Conservation (phyloP, 1,140 invertebrate species). For the Drosophila equinoxialis region DNA sequence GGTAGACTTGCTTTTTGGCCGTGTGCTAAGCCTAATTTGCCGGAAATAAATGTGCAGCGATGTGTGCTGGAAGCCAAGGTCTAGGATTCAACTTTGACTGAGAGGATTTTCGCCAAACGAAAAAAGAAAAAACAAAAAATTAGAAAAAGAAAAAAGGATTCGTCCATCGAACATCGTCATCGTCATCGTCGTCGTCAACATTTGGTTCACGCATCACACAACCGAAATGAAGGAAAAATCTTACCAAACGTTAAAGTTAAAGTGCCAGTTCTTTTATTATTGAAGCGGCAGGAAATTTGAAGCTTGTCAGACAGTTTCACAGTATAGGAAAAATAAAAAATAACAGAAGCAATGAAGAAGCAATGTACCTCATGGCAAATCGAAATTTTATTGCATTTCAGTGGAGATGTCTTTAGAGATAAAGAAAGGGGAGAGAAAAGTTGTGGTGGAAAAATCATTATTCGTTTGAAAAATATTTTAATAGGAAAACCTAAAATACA, state of each 20-base stretch:
- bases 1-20: conserved; percentile 4
- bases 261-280: conserved; percentile 53
- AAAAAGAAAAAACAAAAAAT: neutral
- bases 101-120: conserved; percentile 2
- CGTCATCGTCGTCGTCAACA: neutral
- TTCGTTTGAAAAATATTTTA: conserved; percentile 26
- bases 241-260: conserved; percentile 9
- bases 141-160: conserved; percentile 2
- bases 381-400: conserved; percentile 41
- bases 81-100: conserved; percentile 34
- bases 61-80: conserved; percentile 72
- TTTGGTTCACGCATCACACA: conserved; percentile 18
- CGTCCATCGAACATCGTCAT: conserved; percentile 8
- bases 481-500: conserved; percentile 12
- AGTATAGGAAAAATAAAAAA: conserved; percentile 12
- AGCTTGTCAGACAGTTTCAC: conserved; percentile 63
- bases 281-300: conserved; percentile 71
- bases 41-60: conserved; percentile 81
- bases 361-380: conserved; percentile 54
- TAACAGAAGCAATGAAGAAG: conserved; percentile 2
- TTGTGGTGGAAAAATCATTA: neutral
- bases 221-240: neutral
- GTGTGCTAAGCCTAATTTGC: conserved; percentile 70
- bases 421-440: neutral
- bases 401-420: neutral